Evolutionary conservation across 2,113 vertebrate genomes (phyloP).

Genomic region (Myiopsitta monachus): DNA sequence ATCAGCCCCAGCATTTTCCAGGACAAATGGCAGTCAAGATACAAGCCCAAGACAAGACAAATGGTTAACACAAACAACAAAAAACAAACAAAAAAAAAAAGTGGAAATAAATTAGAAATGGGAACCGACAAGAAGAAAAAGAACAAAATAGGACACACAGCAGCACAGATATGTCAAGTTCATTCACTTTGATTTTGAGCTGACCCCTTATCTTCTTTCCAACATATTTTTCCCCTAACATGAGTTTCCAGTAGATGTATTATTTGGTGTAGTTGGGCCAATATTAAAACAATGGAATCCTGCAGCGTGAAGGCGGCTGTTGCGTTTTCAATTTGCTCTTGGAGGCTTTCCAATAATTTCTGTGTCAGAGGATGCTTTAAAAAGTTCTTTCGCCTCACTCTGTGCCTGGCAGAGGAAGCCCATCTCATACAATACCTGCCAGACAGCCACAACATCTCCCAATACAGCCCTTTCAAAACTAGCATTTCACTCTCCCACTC

Average conservation of each 20-base stretch:
- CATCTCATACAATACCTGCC: conserved; percentile 26
- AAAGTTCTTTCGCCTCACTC: conserved; percentile 5
- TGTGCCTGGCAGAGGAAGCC: background rate
- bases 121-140: background rate
- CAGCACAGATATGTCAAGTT: background rate
- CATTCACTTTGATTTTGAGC: conserved; percentile 27
- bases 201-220: conserved; percentile 24
- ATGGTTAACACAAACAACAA: background rate
- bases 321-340: conserved; percentile 58
- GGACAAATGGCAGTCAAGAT: background rate
- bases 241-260: conserved; percentile 7
- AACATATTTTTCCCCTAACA: conserved; percentile 22
- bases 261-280: conserved; percentile 27
- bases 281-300: conserved; percentile 51
- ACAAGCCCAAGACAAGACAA: background rate
- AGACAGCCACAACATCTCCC: background rate
- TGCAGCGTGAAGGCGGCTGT: conserved; percentile 20
- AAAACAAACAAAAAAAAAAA: background rate
- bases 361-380: conserved; percentile 49
- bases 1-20: background rate
- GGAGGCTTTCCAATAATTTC: conserved; percentile 53
- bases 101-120: conserved; percentile 8
- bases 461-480: background rate
- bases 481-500: background rate
- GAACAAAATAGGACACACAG: background rate